Evolutionary conservation across 2,797 vertebrate species (phyloP).

Genomic region (Cercopithecus neglectus): DNA sequence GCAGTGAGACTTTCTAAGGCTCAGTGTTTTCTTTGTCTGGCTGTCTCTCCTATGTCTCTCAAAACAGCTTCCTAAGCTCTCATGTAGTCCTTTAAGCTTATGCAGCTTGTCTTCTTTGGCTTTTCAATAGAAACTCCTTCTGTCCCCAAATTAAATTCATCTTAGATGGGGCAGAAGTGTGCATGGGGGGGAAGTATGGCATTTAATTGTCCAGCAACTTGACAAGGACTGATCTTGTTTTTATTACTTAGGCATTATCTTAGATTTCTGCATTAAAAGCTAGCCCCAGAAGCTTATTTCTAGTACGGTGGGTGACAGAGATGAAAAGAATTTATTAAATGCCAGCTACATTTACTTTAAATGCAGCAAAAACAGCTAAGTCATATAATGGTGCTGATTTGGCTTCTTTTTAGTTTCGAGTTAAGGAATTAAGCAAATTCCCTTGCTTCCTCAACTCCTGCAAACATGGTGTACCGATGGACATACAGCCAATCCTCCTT

Average conservation of each 20-base stretch:
- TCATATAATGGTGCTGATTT: not conserved
- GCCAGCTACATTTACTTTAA: not conserved
- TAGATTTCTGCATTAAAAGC: conserved; percentile 39
- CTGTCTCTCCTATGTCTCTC: not conserved
- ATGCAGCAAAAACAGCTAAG: conserved; percentile 1
- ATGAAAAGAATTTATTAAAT: conserved; percentile 25
- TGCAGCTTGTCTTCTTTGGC: not conserved
- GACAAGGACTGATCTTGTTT: conserved; percentile 55
- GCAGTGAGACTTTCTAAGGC: not conserved
- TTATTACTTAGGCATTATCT: conserved; percentile 45
- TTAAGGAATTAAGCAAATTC: not conserved
- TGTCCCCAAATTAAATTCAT: conserved; percentile 28
- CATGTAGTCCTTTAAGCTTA: not conserved
- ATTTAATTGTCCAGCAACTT: conserved; percentile 28
- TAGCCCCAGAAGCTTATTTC: conserved; percentile 25
- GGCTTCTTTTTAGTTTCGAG: not conserved
- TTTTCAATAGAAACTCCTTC: conserved; percentile 27
- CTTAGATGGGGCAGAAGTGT: not conserved
- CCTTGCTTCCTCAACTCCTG: not conserved
- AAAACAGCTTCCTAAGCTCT: not conserved
- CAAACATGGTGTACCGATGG: not conserved
- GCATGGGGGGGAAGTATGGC: not conserved
- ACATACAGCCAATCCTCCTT: not conserved
- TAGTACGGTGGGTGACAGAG: conserved; percentile 8
- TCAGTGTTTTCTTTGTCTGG: not conserved